Percentiles rank a stretch among this genome's conserved stretches.
These are phyloP conservation scores for Nyctereutes procyonoides DNA, from an alignment of 2,113 vertebrate genomes.

Conservation along the genomic window DNA sequence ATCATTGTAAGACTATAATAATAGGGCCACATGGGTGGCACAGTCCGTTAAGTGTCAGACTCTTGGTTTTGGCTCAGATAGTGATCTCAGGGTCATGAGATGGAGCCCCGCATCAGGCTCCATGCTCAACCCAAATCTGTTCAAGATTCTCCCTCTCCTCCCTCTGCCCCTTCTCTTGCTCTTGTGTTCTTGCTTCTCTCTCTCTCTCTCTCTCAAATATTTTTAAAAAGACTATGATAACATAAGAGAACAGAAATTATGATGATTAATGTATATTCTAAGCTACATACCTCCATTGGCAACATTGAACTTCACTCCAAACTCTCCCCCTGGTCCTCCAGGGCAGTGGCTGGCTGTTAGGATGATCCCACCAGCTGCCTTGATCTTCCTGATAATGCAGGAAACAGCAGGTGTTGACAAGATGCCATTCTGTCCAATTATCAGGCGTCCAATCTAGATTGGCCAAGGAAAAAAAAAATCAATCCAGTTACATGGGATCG, in stretches of 20 bases:
- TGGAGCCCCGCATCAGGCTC: background rate
- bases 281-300: slow-evolving; percentile 94
- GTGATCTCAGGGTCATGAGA: background rate
- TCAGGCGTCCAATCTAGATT: slow-evolving; percentile 95
- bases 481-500: background rate
- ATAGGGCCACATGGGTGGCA: background rate
- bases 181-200: background rate
- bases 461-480: background rate
- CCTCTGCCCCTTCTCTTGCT: background rate
- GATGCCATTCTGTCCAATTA: slow-evolving; percentile 98
- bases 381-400: slow-evolving; percentile 99
- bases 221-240: background rate
- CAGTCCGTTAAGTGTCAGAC: background rate
- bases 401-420: slow-evolving; percentile 98
- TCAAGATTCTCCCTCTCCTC: background rate
- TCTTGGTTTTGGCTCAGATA: background rate
- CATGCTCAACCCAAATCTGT: background rate
- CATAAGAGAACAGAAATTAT: background rate
- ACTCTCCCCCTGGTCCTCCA: slow-evolving; percentile 96
- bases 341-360: slow-evolving; percentile 98
- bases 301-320: slow-evolving; percentile 98
- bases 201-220: background rate
- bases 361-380: slow-evolving; percentile 98
- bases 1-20: background rate
- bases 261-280: background rate